Evolutionary conservation across 2,113 vertebrate species (phyloP), one percentile per base, ranked within the genome.

Genomic region (Datnioides undecimradiatus): DNA sequence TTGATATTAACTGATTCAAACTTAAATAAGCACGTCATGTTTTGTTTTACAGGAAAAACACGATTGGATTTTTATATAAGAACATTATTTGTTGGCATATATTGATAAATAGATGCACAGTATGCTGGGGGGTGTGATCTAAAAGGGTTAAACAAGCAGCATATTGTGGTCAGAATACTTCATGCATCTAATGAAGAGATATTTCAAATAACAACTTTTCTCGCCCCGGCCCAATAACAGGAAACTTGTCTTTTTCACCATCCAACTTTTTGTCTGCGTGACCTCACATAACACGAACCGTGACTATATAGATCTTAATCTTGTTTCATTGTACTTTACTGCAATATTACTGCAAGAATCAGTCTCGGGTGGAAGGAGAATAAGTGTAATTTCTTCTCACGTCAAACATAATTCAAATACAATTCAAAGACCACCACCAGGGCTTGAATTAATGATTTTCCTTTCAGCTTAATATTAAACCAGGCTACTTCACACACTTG

Each of bases 401-500:
- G 64, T 63, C 51, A 64, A 73, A 70, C 31, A 27, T 57, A 27
- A 45, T 23, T 64, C 63, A 64, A 43, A 62, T 41, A 49, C 45
- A 60, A 66, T 66, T 75, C 71, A 81, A 57, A 75, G 65, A 68
- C 43, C 38, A 52, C 65, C 65, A 46, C 36, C 7, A 16, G 65
- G 27, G 65, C 59, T 71, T 76, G n/a, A 59, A 74, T 63, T 69
- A 70, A 84, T 75, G 29, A 71, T 71, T 80, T 66, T 48, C 71
- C 58, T 70, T 80, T 72, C 43, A 70, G 45, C 19, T 51, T 33
- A 13, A 65, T 64, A 70, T 75, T 52, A 70, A 75, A 69, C 5
- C 25, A 4, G n/a, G 10, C 43, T 31, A 29, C 51, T 65, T 64
- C 49, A 66, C 51, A 70, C 49, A 59, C 48, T 64, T 57, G 49